Conservation (phyloP, 1,140 invertebrate species). For the Drosophila erecta region DNA sequence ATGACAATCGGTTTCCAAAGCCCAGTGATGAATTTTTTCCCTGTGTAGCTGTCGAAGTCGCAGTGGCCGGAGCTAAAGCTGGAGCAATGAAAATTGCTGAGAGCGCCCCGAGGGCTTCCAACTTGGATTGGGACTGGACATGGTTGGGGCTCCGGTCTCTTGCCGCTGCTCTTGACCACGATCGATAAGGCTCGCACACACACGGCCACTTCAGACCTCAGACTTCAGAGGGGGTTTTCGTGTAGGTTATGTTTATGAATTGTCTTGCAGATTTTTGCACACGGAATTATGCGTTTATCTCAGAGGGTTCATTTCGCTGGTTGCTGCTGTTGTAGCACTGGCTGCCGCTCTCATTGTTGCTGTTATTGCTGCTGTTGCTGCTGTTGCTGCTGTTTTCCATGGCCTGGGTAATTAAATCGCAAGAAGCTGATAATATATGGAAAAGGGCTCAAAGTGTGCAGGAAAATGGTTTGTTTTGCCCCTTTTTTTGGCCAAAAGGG, state of each 20-base stretch:
- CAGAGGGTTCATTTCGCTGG: slow-evolving; percentile 67
- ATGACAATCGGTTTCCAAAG: no score
- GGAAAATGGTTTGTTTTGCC: slow-evolving; percentile 46
- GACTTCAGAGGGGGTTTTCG: slow-evolving; percentile 8
- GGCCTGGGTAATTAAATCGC: slow-evolving; percentile 78
- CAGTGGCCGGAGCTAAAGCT: slow-evolving; percentile 23
- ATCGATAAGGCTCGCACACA: slow-evolving; percentile 69
- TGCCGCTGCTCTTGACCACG: slow-evolving; percentile 73
- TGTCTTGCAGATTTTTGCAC: slow-evolving; percentile 67
- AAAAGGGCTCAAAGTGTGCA: slow-evolving; percentile 43
- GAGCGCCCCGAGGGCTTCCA: slow-evolving; percentile 79
- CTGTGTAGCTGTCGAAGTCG: slow-evolving; percentile 13
- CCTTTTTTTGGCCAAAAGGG: slow-evolving; percentile 57
- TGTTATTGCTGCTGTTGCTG: slow-evolving; percentile 39
- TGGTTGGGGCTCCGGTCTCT: slow-evolving; percentile 56
- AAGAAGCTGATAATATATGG: slow-evolving; percentile 69
- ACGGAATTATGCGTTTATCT: slow-evolving; percentile 76
- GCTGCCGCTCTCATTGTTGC: slow-evolving; percentile 18
- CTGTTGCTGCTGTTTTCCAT: slow-evolving; percentile 53
- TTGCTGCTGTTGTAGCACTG: slow-evolving; percentile 6
- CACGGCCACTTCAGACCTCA: neutral
- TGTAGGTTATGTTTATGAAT: slow-evolving; percentile 73
- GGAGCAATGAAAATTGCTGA: slow-evolving; percentile 79
- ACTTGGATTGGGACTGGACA: slow-evolving; percentile 66
- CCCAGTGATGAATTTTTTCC: neutral